Evolutionary conservation across 2,113 vertebrate genomes (phyloP), one percentile per base, ranked within the genome.

Genomic region (Salvelinus namaycush): DNA sequence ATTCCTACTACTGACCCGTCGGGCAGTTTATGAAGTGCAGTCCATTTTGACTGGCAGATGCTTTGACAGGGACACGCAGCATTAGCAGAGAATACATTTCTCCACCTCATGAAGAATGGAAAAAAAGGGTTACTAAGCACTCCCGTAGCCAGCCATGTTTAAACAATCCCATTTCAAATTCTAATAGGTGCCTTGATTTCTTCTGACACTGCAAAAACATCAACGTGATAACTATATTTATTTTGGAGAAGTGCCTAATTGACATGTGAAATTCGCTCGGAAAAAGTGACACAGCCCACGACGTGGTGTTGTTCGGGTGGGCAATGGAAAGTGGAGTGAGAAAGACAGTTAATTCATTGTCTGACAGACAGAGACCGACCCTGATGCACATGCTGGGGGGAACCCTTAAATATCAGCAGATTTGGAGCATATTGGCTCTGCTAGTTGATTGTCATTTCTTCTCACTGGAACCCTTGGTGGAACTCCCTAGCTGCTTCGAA

Each of bases 151-250:
- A 68, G 18, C 20, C 39, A 24, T 65, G 29, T 51, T 57, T 71
- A 76, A 77, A 81, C 68, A 68, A 59, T 12, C 24, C 72, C 57
- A 66, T 85, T 81, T 70, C 57, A 70, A 68, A 76, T 64, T 72
- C 78, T 70, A 79, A 77, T 75, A 20, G 13, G 54, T 59, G 31
- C 29, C 78, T 51, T 79, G 54, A 83, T 78, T 85, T 78, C 39
- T 65, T 57, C 68, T 81, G 86, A 88, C 81, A 73, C 70, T 81
- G 71, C 67, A 76, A 81, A 83, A 90, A 86, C 72, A 85, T 84
- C 82, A 85, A 85, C 75, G 81, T 54, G 79, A 78, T 84, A 71
- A 77, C 66, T 68, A 64, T 76, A 73, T 76, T 81, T 76, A 81
- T 76, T 73, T 83, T 86, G 77, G 79, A 87, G 20, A 72, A 67